These are phyloP conservation scores for Torymus texanus DNA, from an alignment of 2,888 invertebrate genomes.

Conservation along the genomic window DNA sequence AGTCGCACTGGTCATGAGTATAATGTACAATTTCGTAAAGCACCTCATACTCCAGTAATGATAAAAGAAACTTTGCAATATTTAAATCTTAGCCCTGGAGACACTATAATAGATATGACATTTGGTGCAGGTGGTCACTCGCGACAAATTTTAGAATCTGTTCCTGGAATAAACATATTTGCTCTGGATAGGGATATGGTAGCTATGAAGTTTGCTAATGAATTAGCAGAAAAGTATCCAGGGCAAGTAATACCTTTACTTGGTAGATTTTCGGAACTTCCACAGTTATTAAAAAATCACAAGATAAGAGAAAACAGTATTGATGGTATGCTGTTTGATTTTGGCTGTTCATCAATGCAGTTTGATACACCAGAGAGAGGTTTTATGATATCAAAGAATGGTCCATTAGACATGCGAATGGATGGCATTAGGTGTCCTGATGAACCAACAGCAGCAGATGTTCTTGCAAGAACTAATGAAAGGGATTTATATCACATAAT, in stretches of 20 bases:
- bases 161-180: slow-evolving; percentile 82
- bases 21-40: slow-evolving; percentile 18
- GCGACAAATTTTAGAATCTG: slow-evolving; percentile 81
- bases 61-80: slow-evolving; percentile 82
- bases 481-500: slow-evolving; percentile 87
- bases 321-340: slow-evolving; percentile 93
- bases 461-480: slow-evolving; percentile 87
- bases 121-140: slow-evolving; percentile 97
- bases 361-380: slow-evolving; percentile 89
- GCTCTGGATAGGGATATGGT: slow-evolving; percentile 93
- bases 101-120: slow-evolving; percentile 93
- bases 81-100: slow-evolving; percentile 80
- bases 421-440: slow-evolving; percentile 84
- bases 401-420: slow-evolving; percentile 97
- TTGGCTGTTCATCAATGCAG: slow-evolving; percentile 97
- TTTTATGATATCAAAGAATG: slow-evolving; percentile 89
- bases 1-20: slow-evolving; percentile 13
- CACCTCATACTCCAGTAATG: slow-evolving; percentile 86
- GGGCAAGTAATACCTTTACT: slow-evolving; percentile 86
- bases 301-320: slow-evolving; percentile 81
- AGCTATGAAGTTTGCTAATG: slow-evolving; percentile 82
- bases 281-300: slow-evolving; percentile 79
- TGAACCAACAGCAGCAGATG: slow-evolving; percentile 90
- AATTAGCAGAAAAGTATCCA: slow-evolving; percentile 82
- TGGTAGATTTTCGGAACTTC: slow-evolving; percentile 92